Conservation (phyloP, 1,140 invertebrate species). For the Orius laevigatus region DNA sequence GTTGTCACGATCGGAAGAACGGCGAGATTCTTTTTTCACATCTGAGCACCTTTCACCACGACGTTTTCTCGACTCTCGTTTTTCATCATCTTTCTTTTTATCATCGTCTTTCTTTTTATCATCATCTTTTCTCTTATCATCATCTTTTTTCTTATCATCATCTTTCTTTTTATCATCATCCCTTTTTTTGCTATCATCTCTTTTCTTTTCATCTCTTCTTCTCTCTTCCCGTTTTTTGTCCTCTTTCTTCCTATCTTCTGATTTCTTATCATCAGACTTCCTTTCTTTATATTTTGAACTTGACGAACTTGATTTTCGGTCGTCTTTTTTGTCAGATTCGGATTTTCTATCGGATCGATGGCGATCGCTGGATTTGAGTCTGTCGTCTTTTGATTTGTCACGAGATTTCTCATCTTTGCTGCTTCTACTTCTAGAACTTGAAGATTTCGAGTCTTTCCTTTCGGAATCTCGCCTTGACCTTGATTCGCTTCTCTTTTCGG, state of each 20-base stretch:
- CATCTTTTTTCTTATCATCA: neutral
- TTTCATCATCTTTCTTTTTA: constrained; percentile 11
- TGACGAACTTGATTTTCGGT: neutral
- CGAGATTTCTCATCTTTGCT: constrained; percentile 30
- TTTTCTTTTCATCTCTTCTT: neutral
- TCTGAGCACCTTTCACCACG: constrained; percentile 12
- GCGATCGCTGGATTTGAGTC: constrained; percentile 24
- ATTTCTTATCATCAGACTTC: constrained; percentile 6
- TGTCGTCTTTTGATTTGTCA: constrained; percentile 23
- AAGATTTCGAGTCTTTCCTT: neutral
- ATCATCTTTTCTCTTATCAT: constrained; percentile 9
- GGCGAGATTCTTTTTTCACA: constrained; percentile 13
- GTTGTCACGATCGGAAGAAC: constrained; percentile 19
- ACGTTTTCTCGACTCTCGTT: constrained; percentile 8
- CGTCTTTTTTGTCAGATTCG: constrained; percentile 13
- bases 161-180: neutral
- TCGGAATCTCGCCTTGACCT: constrained; percentile 16
- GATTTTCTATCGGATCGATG: constrained; percentile 7
- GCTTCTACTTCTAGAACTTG: constrained; percentile 15
- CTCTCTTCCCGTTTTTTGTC: constrained; percentile 7
- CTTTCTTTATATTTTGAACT: constrained; percentile 5
- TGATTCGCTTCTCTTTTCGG: constrained; percentile 25
- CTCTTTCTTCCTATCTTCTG: constrained; percentile 4
- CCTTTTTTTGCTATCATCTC: constrained; percentile 3
- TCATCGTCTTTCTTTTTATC: constrained; percentile 9